A percentile compares a stretch with the other conserved stretches of the same genome.
phyloP scores from a whole-genome alignment of 2,113 vertebrate genomes.

The Oncorhynchus masou region DNA sequence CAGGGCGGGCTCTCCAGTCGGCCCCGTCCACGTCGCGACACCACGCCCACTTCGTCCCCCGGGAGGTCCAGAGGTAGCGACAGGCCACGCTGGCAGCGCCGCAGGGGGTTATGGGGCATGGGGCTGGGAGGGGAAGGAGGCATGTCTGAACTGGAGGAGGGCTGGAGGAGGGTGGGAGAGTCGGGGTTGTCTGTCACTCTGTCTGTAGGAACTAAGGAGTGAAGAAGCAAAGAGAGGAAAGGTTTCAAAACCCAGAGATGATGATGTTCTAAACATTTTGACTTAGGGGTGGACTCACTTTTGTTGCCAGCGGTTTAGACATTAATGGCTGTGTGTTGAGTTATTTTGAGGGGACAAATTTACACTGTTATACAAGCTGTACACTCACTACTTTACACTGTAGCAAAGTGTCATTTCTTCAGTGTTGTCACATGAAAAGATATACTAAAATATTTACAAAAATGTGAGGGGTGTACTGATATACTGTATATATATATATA shows the following conservation, averaged over 20 bases:
- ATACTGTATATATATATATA: too few relatives aligned
- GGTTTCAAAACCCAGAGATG: not conserved
- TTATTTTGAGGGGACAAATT: too few relatives aligned
- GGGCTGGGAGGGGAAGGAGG: not conserved
- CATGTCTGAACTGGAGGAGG: slow-evolving; percentile 59
- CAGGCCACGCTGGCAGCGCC: slow-evolving; percentile 34
- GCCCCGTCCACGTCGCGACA: slow-evolving; percentile 75
- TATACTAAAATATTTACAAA: too few relatives aligned
- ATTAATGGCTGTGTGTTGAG: too few relatives aligned
- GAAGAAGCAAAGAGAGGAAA: not conserved
- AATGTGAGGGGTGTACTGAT: too few relatives aligned
- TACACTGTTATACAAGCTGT: too few relatives aligned
- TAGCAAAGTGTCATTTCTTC: too few relatives aligned
- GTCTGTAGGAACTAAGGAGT: not conserved
- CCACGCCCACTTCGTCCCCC: slow-evolving; percentile 66
- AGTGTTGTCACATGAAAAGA: too few relatives aligned
- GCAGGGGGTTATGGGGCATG: slow-evolving; percentile 36
- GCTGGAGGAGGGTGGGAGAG: not conserved
- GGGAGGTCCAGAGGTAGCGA: slow-evolving; percentile 59
- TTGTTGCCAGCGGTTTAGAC: too few relatives aligned
- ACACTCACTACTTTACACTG: too few relatives aligned
- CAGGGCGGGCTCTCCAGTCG: slow-evolving; percentile 82
- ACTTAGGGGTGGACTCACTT: too few relatives aligned
- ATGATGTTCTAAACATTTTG: too few relatives aligned
- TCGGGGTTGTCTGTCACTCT: not conserved